Percentiles rank a stretch among this genome's conserved stretches.
Conservation (phyloP, 2,888 invertebrate species). For the Phalangium opilio region DNA sequence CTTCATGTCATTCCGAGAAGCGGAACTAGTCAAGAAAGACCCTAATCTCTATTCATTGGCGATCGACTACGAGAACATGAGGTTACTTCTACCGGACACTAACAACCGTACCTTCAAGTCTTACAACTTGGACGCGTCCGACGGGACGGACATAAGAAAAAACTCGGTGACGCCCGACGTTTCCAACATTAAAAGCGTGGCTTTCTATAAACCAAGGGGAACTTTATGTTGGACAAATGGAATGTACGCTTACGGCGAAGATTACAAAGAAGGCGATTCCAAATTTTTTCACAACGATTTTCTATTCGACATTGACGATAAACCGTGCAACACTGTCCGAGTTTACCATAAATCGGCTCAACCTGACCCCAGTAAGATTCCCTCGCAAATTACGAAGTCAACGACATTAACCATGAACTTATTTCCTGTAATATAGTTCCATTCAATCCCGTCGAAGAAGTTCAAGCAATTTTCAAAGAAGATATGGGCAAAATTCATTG, state of each 20-base stretch:
- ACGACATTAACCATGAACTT: no score
- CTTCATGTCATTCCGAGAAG: slow-evolving; percentile 41
- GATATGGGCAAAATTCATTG: slow-evolving; percentile 58
- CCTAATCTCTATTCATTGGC: slow-evolving; percentile 61
- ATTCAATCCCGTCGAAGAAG: slow-evolving; percentile 46
- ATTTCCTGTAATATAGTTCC: slow-evolving; percentile 14
- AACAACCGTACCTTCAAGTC: slow-evolving; percentile 59
- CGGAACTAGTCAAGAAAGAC: slow-evolving; percentile 27
- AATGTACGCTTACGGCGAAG: slow-evolving; percentile 54
- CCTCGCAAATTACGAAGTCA: not conserved
- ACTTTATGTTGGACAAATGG: slow-evolving; percentile 54
- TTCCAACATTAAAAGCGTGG: slow-evolving; percentile 54
- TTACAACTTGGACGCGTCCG: slow-evolving; percentile 57
- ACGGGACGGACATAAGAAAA: slow-evolving; percentile 43
- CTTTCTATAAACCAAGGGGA: slow-evolving; percentile 37
- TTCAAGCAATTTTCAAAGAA: slow-evolving; percentile 59
- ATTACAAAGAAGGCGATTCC: slow-evolving; percentile 49
- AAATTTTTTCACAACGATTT: slow-evolving; percentile 63
- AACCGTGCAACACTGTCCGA: not conserved
- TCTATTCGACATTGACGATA: slow-evolving; percentile 27
- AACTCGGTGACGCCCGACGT: slow-evolving; percentile 59
- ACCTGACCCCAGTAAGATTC: not conserved
- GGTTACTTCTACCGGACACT: slow-evolving; percentile 53
- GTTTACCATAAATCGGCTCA: not conserved
- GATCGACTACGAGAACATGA: slow-evolving; percentile 64